Base-by-base conservation (phyloP, 2,797 vertebrate genomes). In the Pipistrellus pipistrellus region DNA sequence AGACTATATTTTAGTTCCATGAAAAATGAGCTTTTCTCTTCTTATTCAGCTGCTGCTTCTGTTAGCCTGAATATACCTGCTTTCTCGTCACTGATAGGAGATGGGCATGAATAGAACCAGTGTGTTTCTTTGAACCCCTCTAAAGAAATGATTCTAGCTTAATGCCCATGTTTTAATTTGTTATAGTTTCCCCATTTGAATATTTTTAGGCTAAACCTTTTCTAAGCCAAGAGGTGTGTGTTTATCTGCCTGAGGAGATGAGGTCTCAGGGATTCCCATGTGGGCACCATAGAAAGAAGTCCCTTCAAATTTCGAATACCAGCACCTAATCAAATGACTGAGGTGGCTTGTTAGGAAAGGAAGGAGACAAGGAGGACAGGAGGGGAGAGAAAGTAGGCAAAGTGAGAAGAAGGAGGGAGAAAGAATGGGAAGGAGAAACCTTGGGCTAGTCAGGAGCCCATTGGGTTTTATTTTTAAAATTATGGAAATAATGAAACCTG, bases 41-140 rank as follows among this genome's bases (percentile, higher is more conserved):
- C 23, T 20, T 64, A 23, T 38, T 78, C 69, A 32, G 6, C 38
- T 76, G 72, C 13, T 78, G 11, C 77, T 73, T 18, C 0, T 23
- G 4, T 44, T 64, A 41, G 3, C 75, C n/a, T 88, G 38, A 46
- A 6, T 23, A 2, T 13, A 14, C 27, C 71, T n/a, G 25, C 46
- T 71, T 90, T 38, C 78, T 94, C 59, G 62, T 25, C 41, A 72
- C 27, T 88, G 48, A 44, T 17, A 59, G 78, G 17, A 90, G 81
- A 55, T 38, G n/a, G 12, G 13, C 20, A 12, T 51, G 23, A 85
- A 88, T 41, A 77, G 84, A 77, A 85, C 32, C 12, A 81, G 9
- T n/a, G 7, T 72, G 21, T 68, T 46, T 92, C 35, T 62, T 48
- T 44, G 41, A 92, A 51, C 3, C 55, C 11, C 7, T 27, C 57